Percentiles rank a stretch among this genome's conserved stretches.
Evolutionary conservation across 1,140 invertebrate genomes (phyloP).

Genomic region (Oryzaephilus surinamensis): DNA sequence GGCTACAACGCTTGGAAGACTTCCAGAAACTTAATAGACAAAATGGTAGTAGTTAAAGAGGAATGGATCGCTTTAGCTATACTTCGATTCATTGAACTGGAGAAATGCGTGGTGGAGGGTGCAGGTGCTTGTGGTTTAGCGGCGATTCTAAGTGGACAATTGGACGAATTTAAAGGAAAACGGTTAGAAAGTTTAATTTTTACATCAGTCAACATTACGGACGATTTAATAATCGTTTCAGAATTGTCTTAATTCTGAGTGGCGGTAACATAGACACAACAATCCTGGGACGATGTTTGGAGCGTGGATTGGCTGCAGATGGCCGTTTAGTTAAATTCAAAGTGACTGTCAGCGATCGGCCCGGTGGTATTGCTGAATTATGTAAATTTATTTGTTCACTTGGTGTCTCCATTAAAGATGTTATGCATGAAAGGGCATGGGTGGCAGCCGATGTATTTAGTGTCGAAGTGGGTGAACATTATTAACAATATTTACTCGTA

Average conservation of each 20-base stretch:
- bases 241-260: constrained; percentile 72
- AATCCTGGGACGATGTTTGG: constrained; percentile 76
- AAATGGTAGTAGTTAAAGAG: constrained; percentile 69
- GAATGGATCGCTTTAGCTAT: constrained; percentile 86
- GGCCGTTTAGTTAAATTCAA: constrained; percentile 78
- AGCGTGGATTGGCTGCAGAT: constrained; percentile 80
- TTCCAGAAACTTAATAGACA: constrained; percentile 65
- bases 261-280: constrained; percentile 94
- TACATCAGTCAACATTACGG: too few species aligned
- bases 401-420: constrained; percentile 88
- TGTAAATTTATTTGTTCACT: constrained; percentile 61
- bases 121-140: constrained; percentile 82
- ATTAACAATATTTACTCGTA: too few species aligned
- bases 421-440: constrained; percentile 90
- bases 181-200: constrained; percentile 45
- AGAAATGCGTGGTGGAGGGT: constrained; percentile 90
- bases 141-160: constrained; percentile 69
- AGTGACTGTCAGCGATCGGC: constrained; percentile 76
- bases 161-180: constrained; percentile 78
- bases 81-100: constrained; percentile 72
- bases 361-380: constrained; percentile 79
- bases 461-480: constrained; percentile 48
- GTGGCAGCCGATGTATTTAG: constrained; percentile 78
- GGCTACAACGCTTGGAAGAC: constrained; percentile 83
- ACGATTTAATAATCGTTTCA: constrained; percentile 31